Evolutionary conservation across 2,888 invertebrate species (phyloP).

Genomic region (Acleris laterana): DNA sequence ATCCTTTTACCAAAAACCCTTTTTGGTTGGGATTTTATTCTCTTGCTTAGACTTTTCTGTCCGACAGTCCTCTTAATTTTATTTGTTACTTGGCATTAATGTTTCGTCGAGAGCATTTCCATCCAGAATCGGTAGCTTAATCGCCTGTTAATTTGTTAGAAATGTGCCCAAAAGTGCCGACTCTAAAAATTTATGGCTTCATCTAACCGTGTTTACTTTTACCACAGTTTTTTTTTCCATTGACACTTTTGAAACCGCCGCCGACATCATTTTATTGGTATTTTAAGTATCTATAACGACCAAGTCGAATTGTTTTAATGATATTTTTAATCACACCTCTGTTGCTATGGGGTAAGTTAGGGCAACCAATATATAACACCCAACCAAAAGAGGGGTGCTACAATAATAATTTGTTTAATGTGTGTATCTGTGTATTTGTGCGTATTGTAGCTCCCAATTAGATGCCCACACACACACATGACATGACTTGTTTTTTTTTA

Average conservation of each 20-base stretch:
- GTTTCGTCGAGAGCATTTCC: conserved; percentile 63
- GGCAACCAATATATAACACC: no score
- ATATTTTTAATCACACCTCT: conserved; percentile 22
- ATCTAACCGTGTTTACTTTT: conserved; percentile 72
- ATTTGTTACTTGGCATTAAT: conserved; percentile 75
- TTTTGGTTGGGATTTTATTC: background rate
- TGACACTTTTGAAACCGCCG: conserved; percentile 52
- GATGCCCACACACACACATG: no score
- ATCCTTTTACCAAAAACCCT: background rate
- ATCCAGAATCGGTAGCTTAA: conserved; percentile 81
- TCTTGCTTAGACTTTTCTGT: conserved; percentile 34
- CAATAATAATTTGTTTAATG: no score
- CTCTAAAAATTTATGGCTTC: conserved; percentile 76
- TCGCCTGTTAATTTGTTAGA: conserved; percentile 82
- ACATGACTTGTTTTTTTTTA: no score
- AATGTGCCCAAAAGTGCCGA: conserved; percentile 75
- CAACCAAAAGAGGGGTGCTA: no score
- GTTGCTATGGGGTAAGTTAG: background rate
- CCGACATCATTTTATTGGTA: conserved; percentile 50
- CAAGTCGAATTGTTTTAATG: conserved; percentile 52
- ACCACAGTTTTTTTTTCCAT: conserved; percentile 52
- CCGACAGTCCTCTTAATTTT: conserved; percentile 62
- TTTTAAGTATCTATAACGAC: conserved; percentile 55
- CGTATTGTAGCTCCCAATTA: no score
- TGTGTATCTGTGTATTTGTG: no score